Percentiles rank a stretch among this genome's conserved stretches.
Evolutionary conservation across 2,113 vertebrate species (phyloP).

Genomic region (Ceyx melanurus): DNA sequence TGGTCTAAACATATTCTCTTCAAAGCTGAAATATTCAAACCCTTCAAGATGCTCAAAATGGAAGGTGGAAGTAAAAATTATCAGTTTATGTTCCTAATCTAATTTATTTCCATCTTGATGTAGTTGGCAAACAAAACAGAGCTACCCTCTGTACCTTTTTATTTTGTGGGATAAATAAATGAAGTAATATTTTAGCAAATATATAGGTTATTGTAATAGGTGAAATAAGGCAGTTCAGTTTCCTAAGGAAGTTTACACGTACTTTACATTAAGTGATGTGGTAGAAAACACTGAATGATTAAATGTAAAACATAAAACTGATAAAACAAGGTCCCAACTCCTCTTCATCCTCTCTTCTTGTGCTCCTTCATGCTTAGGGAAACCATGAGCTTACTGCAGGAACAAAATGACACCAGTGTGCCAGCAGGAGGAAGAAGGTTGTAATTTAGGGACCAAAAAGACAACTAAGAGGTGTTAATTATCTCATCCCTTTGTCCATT

Average conservation of each 20-base stretch:
- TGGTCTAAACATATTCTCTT: neutral
- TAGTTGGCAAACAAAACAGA: neutral
- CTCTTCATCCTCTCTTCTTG: neutral
- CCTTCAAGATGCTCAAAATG: neutral
- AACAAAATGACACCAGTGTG: constrained; percentile 33
- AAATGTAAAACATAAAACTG: neutral
- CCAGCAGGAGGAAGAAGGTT: constrained; percentile 19
- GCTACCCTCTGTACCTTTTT: neutral
- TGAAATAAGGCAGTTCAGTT: neutral
- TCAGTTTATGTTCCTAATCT: neutral
- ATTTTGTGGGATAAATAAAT: neutral
- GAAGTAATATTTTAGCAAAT: neutral
- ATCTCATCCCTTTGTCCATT: constrained; percentile 27
- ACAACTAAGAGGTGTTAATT: constrained; percentile 33
- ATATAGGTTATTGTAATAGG: neutral
- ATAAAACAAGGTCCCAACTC: neutral
- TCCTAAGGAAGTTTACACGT: neutral
- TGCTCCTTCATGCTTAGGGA: neutral
- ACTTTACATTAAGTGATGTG: neutral
- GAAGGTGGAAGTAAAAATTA: neutral
- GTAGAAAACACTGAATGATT: neutral
- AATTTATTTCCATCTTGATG: neutral
- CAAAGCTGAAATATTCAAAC: neutral
- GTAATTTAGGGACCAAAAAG: constrained; percentile 54
- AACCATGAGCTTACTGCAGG: neutral